Evolutionary conservation across 2,888 invertebrate genomes (phyloP).

Genomic region (Drosophila nigricruria): DNA sequence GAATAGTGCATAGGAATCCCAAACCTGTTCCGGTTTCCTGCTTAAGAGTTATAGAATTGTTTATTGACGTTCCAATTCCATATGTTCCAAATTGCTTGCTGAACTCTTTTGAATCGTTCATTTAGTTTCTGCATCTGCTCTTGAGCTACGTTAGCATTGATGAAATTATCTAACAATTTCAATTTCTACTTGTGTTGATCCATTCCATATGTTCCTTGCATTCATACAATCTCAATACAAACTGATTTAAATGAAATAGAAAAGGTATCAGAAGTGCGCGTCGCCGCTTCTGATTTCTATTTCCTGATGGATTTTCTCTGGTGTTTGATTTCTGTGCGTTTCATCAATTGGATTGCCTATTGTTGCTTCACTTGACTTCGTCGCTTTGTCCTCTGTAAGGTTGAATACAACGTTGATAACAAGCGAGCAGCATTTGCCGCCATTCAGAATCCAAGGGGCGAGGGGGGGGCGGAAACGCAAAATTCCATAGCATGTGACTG

Average conservation of each 20-base stretch:
- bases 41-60: background rate
- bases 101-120: background rate
- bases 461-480: background rate
- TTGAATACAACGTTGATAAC: conserved; percentile 32
- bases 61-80: background rate
- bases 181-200: background rate
- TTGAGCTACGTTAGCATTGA: background rate
- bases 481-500: conserved; percentile 3
- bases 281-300: background rate
- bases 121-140: background rate
- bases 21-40: background rate
- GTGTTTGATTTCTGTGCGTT: conserved; percentile 40
- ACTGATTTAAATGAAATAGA: background rate
- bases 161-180: background rate
- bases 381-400: conserved; percentile 16
- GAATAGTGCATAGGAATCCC: background rate
- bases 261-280: conserved; percentile 22
- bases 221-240: background rate
- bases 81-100: background rate
- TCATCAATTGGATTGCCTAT: conserved; percentile 42
- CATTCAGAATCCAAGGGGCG: conserved; percentile 1
- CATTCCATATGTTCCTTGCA: background rate
- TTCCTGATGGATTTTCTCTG: conserved; percentile 27
- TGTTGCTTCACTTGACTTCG: conserved; percentile 36
- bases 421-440: conserved; percentile 13